Conservation (phyloP, 1,140 invertebrate species). For the Steinernema feltiae region DNA sequence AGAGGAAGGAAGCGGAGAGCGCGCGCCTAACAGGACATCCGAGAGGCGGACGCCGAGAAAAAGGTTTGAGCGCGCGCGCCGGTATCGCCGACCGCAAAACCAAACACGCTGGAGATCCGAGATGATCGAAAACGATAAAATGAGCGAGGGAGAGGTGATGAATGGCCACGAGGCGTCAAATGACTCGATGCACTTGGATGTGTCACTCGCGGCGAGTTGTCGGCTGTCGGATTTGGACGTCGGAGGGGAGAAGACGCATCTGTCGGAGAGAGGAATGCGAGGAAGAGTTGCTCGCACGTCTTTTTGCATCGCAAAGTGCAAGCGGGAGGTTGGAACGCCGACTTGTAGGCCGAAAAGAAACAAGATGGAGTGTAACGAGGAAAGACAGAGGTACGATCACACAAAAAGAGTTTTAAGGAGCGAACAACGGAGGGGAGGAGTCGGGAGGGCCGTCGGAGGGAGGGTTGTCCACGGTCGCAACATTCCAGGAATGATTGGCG, state of each 20-base stretch:
- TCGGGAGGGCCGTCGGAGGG: too few species aligned
- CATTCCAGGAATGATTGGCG: too few species aligned
- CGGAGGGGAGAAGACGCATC: neutral
- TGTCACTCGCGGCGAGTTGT: neutral
- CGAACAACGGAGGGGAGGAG: neutral
- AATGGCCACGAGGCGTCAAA: slow-evolving; percentile 6
- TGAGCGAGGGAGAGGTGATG: neutral
- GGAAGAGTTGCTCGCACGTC: neutral
- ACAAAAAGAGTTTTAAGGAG: neutral
- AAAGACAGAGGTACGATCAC: neutral
- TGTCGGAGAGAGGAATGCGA: neutral
- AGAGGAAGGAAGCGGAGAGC: neutral
- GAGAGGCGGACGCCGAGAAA: neutral
- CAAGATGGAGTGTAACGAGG: neutral
- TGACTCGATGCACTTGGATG: slow-evolving; percentile 4
- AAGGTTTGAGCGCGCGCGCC: neutral
- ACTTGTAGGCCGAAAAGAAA: too few species aligned
- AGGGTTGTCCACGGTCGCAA: too few species aligned
- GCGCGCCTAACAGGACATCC: neutral
- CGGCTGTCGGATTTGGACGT: neutral
- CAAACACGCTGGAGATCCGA: neutral
- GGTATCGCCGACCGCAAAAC: neutral
- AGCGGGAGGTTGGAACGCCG: neutral
- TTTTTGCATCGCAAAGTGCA: neutral
- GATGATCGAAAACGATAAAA: neutral